Conservation (phyloP, 2,797 vertebrate genomes). For the Hoplostethus mediterraneus region DNA sequence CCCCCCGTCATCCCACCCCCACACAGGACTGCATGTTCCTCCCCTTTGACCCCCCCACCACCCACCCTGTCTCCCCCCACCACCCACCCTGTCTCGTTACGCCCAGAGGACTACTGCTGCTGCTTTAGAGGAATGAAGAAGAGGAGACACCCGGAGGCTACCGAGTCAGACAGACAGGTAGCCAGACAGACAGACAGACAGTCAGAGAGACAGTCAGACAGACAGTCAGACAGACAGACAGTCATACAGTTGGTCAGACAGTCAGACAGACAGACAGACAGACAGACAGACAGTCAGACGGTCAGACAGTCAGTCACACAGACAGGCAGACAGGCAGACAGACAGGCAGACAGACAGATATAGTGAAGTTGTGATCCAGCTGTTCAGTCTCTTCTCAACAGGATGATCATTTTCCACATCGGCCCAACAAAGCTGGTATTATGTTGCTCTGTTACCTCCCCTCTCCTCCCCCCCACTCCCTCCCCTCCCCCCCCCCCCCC, state of each 20-base stretch:
- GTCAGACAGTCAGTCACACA: too few relatives aligned
- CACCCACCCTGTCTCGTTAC: slow-evolving; percentile 47
- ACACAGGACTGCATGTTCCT: slow-evolving; percentile 78
- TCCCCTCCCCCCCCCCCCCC: neutral
- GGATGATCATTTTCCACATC: slow-evolving; percentile 63
- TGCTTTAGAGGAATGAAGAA: slow-evolving; percentile 28
- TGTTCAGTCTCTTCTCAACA: slow-evolving; percentile 42
- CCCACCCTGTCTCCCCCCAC: slow-evolving; percentile 47
- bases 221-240: too few relatives aligned
- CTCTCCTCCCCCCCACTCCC: neutral
- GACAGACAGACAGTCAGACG: too few relatives aligned
- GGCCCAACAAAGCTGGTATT: slow-evolving; percentile 62
- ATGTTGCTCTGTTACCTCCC: slow-evolving; percentile 45
- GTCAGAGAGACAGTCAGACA: too few relatives aligned
- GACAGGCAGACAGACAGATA: neutral
- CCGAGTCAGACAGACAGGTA: slow-evolving; percentile 19
- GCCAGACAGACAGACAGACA: neutral
- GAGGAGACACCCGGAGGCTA: slow-evolving; percentile 18
- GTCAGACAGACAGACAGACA: too few relatives aligned
- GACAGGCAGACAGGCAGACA: too few relatives aligned
- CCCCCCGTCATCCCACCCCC: slow-evolving; percentile 66
- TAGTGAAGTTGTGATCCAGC: slow-evolving; percentile 23
- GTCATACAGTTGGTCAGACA: too few relatives aligned
- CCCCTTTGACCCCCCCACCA: slow-evolving; percentile 71
- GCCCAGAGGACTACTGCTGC: slow-evolving; percentile 50